Base-by-base conservation (phyloP, 2,888 invertebrate species). In the Eustalomyia histrio region DNA sequence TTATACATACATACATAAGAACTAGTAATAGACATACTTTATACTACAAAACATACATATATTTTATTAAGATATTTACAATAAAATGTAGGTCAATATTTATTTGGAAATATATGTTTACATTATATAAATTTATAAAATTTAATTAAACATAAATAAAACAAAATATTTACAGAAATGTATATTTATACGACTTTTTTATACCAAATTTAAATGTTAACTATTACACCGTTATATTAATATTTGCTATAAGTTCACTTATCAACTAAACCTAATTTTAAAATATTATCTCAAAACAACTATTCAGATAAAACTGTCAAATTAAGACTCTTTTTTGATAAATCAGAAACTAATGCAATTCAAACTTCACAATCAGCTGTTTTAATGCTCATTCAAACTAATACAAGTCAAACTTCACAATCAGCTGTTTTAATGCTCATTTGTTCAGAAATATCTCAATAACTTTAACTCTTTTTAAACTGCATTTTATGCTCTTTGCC, bases 11-110 rank as follows among this genome's bases (percentile, higher is more conserved):
- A 16, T 14, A 71, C 3, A 10, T n/a, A 33, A 7, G 12, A 64
- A 50, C 10, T 10, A 50, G 14, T 17, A 1, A n/a, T 24, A 24
- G 61, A 63, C 21, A 16, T 47, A 16, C 61, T 43, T 24, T 14
- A 47, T 43, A 8, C n/a, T 29, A 7, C 29, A 14, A 65, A 35
- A 18, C 10, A 33, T 39, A 35, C 35, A 55, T 39, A 35, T 21
- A 55, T 39, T 67, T 24, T n/a, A 67, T 55, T 55, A 67, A 39
- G 39, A 55, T 55, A 10, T 39, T 64, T 5, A 16, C 8, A 43
- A 43, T 5, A 47, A 50, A 35, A 65, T 29, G 53, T 35, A 39
- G 12, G 24, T 21, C n/a, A 67, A 55, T 53, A 53, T 67, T 67
- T 67, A 39, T 39, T 29, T 29, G 4, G 7, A 6, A 1, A 29